Conservation (phyloP, 2,113 vertebrate genomes). For the Octodon degus region DNA sequence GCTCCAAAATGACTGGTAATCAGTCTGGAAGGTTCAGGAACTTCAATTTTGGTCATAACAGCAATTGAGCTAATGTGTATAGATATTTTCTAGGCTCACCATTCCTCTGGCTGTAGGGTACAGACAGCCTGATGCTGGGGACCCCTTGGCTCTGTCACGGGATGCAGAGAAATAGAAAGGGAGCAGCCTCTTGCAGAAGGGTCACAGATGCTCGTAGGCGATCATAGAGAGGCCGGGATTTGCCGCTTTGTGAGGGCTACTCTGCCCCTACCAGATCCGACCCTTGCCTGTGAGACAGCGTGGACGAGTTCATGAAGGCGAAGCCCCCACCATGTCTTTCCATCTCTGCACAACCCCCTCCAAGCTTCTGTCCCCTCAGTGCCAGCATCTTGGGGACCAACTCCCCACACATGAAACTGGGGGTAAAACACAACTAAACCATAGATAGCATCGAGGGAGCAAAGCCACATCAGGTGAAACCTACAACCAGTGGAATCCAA, state of each 20-base stretch:
- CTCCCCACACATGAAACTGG: not conserved
- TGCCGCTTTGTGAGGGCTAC: not conserved
- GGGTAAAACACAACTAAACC: not conserved
- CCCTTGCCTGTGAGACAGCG: not conserved
- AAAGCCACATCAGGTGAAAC: not conserved
- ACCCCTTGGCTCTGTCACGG: no score
- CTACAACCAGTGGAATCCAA: not conserved
- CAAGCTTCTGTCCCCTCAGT: not conserved
- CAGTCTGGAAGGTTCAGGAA: not conserved
- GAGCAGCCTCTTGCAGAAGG: not conserved
- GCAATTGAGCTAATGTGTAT: not conserved
- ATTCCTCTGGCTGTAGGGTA: not conserved
- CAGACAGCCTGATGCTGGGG: not conserved
- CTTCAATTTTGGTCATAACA: not conserved
- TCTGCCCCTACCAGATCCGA: not conserved
- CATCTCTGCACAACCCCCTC: not conserved
- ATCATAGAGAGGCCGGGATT: not conserved
- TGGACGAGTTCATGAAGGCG: not conserved
- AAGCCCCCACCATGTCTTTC: not conserved
- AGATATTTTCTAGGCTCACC: not conserved
- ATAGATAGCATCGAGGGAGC: not conserved
- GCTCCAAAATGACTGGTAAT: not conserved
- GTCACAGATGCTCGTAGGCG: not conserved
- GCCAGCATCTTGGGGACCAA: not conserved
- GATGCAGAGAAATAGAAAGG: not conserved